phyloP scores from a whole-genome alignment of 1,140 invertebrate genomes.

The Cydia amplana region DNA sequence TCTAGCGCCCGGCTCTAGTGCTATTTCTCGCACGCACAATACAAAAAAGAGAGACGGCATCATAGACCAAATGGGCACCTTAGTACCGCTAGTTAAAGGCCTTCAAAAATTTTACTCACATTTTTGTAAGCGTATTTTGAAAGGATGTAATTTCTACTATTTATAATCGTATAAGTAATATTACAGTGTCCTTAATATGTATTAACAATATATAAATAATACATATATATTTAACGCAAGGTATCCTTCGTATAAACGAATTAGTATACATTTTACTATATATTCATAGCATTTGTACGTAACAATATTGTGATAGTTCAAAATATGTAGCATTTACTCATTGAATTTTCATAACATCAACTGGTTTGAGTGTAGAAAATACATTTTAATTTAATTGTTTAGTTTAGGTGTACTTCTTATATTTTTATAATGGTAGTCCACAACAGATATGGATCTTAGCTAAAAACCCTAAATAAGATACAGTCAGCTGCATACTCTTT shows the following conservation, averaged over 20 bases:
- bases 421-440: neutral
- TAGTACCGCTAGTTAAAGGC: conserved; percentile 51
- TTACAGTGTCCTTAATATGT: conserved; percentile 44
- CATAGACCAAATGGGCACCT: conserved; percentile 32
- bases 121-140: conserved; percentile 41
- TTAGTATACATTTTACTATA: conserved; percentile 39
- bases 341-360: conserved; percentile 7
- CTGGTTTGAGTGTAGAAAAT: conserved; percentile 13
- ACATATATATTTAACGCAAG: conserved; percentile 31
- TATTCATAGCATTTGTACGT: conserved; percentile 47
- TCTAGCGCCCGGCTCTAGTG: conserved; percentile 37
- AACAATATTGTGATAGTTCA: conserved; percentile 52
- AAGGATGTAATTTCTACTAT: conserved; percentile 38
- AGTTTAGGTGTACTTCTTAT: neutral
- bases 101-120: conserved; percentile 47
- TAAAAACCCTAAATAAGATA: neutral
- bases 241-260: conserved; percentile 37
- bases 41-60: conserved; percentile 34
- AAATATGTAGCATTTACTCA: conserved; percentile 38
- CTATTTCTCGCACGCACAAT: conserved; percentile 27
- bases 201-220: conserved; percentile 39
- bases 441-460: neutral
- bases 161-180: conserved; percentile 41
- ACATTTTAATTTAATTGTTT: conserved; percentile 10
- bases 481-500: too few species aligned